Percentiles rank a stretch among this genome's conserved stretches.
These are phyloP conservation scores for Acanthosoma haemorrhoidale DNA, from an alignment of 2,888 invertebrate species.

Conservation along the genomic window DNA sequence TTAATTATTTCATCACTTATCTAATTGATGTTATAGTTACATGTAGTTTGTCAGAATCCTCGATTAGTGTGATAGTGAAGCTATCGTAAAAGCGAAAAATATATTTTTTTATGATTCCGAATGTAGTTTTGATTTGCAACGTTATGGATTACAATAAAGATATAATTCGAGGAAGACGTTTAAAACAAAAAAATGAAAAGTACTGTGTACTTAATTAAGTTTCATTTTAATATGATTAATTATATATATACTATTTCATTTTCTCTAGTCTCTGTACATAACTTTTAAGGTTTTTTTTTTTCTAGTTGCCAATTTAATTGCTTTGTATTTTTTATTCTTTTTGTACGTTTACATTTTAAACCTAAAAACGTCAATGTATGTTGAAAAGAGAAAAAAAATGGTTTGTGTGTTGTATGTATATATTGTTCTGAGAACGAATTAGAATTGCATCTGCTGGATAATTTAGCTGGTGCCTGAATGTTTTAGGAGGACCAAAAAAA, in stretches of 20 bases:
- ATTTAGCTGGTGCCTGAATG: slow-evolving; percentile 34
- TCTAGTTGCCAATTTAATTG: slow-evolving; percentile 29
- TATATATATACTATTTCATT: slow-evolving; percentile 21
- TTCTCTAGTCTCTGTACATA: slow-evolving; percentile 30
- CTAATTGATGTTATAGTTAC: neutral
- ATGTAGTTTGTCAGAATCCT: neutral
- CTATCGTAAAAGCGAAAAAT: neutral
- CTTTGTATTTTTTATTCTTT: slow-evolving; percentile 24
- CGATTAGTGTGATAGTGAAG: neutral
- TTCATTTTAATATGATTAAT: slow-evolving; percentile 19
- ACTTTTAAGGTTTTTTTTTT: slow-evolving; percentile 13
- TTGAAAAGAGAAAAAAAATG: neutral
- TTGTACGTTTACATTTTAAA: slow-evolving; percentile 17
- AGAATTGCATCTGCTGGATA: slow-evolving; percentile 31
- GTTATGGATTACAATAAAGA: slow-evolving; percentile 10
- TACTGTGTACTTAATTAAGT: slow-evolving; percentile 29
- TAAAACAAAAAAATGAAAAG: neutral
- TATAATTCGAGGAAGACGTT: slow-evolving; percentile 21
- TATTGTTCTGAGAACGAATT: slow-evolving; percentile 19
- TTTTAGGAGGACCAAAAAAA: slow-evolving; percentile 34
- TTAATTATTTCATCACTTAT: neutral
- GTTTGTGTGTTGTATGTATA: slow-evolving; percentile 13
- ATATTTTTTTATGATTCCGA: slow-evolving; percentile 26
- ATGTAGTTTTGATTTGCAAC: slow-evolving; percentile 26
- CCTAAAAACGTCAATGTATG: slow-evolving; percentile 14